A percentile compares a stretch with the other conserved stretches of the same genome.
These are phyloP conservation scores for Empidonax traillii DNA, from an alignment of 2,113 vertebrate genomes.

Conservation along the genomic window DNA sequence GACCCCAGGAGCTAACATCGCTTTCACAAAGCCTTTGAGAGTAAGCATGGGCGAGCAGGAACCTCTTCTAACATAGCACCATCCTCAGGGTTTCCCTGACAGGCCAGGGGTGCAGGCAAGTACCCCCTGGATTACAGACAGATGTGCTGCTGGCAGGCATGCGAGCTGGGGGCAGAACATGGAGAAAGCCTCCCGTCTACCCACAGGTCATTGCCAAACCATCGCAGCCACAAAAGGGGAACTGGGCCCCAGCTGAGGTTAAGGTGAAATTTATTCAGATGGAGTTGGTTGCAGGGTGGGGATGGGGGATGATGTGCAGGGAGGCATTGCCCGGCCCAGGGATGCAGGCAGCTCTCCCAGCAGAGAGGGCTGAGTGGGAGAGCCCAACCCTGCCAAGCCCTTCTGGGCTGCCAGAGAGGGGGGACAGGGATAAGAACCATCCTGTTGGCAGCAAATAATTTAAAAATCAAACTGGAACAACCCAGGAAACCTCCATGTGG, in stretches of 20 bases:
- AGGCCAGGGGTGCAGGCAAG: not conserved
- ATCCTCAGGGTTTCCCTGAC: slow-evolving; percentile 30
- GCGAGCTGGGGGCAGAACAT: fast-evolving
- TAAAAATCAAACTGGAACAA: slow-evolving; percentile 37
- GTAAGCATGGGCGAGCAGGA: not conserved
- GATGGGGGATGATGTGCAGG: not conserved
- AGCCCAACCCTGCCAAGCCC: not conserved
- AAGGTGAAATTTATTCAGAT: slow-evolving; percentile 64
- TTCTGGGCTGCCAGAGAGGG: not conserved
- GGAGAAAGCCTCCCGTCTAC: not conserved
- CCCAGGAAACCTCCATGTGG: not conserved
- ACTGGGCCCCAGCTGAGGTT: not conserved
- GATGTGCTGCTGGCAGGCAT: not conserved
- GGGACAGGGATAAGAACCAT: not conserved
- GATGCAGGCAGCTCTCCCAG: fast-evolving
- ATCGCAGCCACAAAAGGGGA: not conserved
- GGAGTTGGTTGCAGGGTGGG: not conserved
- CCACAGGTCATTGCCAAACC: not conserved
- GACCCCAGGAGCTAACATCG: not conserved
- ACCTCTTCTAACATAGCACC: slow-evolving; percentile 55
- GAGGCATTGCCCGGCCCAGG: not conserved
- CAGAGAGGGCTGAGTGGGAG: not conserved
- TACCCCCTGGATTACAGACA: not conserved
- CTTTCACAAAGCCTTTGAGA: slow-evolving; percentile 12
- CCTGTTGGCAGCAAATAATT: slow-evolving; percentile 25